Evolutionary conservation across 2,797 vertebrate genomes (phyloP).

Genomic region (Characodon lateralis): DNA sequence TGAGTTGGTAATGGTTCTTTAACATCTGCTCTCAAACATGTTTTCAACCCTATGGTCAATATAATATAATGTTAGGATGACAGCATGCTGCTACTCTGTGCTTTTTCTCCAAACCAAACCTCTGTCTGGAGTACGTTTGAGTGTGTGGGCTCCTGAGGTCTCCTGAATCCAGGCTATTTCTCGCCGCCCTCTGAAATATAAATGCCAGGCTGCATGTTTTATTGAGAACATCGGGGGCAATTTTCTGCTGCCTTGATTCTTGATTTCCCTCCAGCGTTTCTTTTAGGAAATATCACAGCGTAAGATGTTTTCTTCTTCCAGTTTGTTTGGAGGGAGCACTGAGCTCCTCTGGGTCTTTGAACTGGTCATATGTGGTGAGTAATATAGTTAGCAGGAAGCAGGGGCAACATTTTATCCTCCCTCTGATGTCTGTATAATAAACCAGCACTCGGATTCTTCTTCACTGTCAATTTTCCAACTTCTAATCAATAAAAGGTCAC

Average conservation of each 20-base stretch:
- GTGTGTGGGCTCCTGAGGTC: conserved; percentile 58
- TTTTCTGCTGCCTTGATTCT: conserved; percentile 62
- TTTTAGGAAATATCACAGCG: conserved; percentile 18
- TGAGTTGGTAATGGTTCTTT: conserved; percentile 54
- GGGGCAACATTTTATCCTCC: conserved; percentile 29
- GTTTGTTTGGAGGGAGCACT: conserved; percentile 57
- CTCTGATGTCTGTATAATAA: conserved; percentile 33
- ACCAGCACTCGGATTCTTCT: conserved; percentile 7
- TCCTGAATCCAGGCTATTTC: conserved; percentile 73
- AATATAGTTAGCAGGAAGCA: conserved; percentile 48
- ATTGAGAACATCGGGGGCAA: conserved; percentile 59
- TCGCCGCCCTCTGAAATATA: conserved; percentile 72
- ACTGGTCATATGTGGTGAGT: conserved; percentile 56
- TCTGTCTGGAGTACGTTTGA: conserved; percentile 63
- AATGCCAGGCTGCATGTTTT: conserved; percentile 74
- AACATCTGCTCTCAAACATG: conserved; percentile 1
- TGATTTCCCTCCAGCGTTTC: conserved; percentile 45
- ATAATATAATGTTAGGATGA: background rate
- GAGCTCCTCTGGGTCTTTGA: conserved; percentile 52
- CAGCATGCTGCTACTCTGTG: conserved; percentile 36
- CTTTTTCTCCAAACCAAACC: conserved; percentile 40
- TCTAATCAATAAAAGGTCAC: conserved; percentile 12
- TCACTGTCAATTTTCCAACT: conserved; percentile 37
- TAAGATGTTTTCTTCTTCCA: conserved; percentile 30
- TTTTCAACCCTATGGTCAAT: background rate